Conservation (phyloP, 2,797 vertebrate species). For the Parauchenoglanis ngamensis region DNA sequence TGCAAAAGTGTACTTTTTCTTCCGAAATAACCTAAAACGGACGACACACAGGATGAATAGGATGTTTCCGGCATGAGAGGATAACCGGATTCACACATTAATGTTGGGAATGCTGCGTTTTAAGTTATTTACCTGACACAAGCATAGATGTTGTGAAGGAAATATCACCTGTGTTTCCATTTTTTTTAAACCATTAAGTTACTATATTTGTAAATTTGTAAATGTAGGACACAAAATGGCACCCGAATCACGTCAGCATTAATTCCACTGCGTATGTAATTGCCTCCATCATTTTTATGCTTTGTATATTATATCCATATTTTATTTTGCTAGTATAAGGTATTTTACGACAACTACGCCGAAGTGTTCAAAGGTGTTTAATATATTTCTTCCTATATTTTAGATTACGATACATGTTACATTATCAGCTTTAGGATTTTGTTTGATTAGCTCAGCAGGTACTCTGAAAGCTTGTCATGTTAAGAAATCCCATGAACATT, state of each 20-base stretch:
- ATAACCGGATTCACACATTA: neutral
- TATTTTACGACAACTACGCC: neutral
- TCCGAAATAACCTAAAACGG: neutral
- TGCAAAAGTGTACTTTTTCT: neutral
- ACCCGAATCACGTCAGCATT: too few species aligned
- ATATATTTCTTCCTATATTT: neutral
- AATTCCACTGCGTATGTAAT: too few species aligned
- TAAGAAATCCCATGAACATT: neutral
- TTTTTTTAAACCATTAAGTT: neutral
- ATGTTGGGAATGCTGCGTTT: neutral
- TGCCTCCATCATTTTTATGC: neutral
- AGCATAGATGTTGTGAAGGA: neutral
- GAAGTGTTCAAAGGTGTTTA: neutral
- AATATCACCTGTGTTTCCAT: neutral
- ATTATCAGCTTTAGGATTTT: neutral
- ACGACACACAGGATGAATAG: neutral
- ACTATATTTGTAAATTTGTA: neutral
- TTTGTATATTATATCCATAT: too few species aligned
- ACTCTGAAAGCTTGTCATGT: neutral
- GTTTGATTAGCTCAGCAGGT: neutral
- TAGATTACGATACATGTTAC: neutral
- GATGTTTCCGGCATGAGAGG: neutral
- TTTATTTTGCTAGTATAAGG: neutral
- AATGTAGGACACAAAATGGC: too few species aligned
- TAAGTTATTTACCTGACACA: neutral